Evolutionary conservation across 2,113 vertebrate species (phyloP).

Genomic region (Paramisgurnus dabryanus): DNA sequence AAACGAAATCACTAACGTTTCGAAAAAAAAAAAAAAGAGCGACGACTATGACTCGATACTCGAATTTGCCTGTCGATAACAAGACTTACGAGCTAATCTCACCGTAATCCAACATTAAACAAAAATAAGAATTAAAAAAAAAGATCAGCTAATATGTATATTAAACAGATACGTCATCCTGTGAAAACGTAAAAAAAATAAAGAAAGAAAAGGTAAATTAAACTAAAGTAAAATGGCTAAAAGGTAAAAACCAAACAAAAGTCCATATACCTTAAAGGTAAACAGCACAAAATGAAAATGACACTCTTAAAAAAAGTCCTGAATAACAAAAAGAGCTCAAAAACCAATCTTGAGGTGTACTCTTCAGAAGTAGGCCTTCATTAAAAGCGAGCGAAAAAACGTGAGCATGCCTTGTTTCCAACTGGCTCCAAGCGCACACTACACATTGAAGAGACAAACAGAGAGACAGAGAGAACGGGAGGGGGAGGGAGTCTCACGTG

Average conservation of each 20-base stretch:
- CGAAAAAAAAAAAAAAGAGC: too few species aligned
- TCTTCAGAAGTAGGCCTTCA: slow-evolving; percentile 35
- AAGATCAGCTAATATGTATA: neutral
- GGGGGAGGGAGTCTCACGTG: slow-evolving; percentile 17
- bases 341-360: slow-evolving; percentile 19
- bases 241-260: neutral
- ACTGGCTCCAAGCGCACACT: slow-evolving; percentile 33
- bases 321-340: neutral
- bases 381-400: slow-evolving; percentile 34
- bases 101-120: too few species aligned
- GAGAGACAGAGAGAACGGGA: slow-evolving; percentile 26
- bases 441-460: slow-evolving; percentile 44
- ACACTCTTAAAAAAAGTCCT: neutral
- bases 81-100: neutral
- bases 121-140: too few species aligned
- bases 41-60: too few species aligned
- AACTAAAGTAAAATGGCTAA: neutral
- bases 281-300: neutral
- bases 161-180: neutral
- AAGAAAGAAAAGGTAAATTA: neutral
- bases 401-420: slow-evolving; percentile 35
- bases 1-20: neutral
- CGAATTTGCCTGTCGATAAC: neutral
- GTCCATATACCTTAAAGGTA: neutral
- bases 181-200: neutral